Evolutionary conservation across 2,797 vertebrate genomes (phyloP).

Genomic region (Peromyscus melanophrys): DNA sequence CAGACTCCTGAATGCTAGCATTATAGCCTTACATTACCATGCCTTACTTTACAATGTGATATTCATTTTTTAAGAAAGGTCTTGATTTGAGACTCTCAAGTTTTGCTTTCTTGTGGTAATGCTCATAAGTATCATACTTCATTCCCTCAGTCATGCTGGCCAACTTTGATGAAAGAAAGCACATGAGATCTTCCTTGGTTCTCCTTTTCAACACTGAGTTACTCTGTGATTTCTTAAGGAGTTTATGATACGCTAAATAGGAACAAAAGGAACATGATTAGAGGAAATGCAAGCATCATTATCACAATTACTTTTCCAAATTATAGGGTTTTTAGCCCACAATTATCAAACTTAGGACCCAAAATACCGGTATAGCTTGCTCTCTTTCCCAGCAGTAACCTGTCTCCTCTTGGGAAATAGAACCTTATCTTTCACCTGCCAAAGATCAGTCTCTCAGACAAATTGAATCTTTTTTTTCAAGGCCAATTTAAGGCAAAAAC

Average conservation of each 20-base stretch:
- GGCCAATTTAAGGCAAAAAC: constrained; percentile 25
- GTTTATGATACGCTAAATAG: constrained; percentile 41
- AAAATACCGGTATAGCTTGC: constrained; percentile 78
- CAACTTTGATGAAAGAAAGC: constrained; percentile 12
- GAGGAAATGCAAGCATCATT: constrained; percentile 74
- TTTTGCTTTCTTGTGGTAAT: constrained; percentile 61
- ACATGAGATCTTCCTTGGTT: constrained; percentile 14
- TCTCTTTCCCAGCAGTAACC: constrained; percentile 41
- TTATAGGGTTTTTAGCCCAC: constrained; percentile 71
- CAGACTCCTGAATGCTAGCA: background rate
- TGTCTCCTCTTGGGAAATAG: constrained; percentile 43
- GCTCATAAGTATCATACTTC: constrained; percentile 1
- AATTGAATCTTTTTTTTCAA: constrained; percentile 1
- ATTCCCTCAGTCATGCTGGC: background rate
- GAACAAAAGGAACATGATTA: constrained; percentile 75
- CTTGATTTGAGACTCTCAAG: background rate
- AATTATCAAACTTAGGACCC: constrained; percentile 69
- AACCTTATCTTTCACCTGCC: constrained; percentile 50
- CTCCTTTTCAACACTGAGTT: background rate
- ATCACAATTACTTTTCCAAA: constrained; percentile 76
- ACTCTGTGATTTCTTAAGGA: constrained; percentile 62
- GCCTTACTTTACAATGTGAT: background rate
- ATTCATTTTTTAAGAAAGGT: background rate
- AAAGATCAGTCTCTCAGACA: constrained; percentile 39
- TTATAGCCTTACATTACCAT: background rate